Base-by-base conservation (phyloP, 2,888 invertebrate species). In the Mesorhabditis belari region DNA sequence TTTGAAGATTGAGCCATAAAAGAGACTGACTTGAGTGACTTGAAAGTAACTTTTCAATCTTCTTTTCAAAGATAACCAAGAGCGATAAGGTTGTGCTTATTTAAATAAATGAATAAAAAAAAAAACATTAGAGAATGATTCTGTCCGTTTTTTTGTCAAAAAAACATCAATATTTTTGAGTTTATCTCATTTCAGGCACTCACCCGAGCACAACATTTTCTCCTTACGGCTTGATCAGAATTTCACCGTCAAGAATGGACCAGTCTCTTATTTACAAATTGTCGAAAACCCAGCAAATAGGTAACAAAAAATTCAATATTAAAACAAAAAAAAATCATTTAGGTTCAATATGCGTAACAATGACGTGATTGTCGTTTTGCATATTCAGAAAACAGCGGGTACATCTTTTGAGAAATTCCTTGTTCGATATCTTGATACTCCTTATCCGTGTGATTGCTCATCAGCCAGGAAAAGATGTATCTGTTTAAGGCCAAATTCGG, bases 351-450 rank as follows among this genome's bases (percentile, higher is more conserved):
- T 82, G 17, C 75, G 79, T n/a, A 90, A 90, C 12, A 90, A 91
- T 80, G 96, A 98, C 85, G 96, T 98, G 61, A 90, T 98, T 87
- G 95, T 98, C 59, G 88, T 98, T 87, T 85, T 98, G 73, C 96
- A 98, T 83, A 95, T 98, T 83, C 98, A 98, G 84, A 98, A 98
- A 85, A 98, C 96, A 58, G 96, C 96, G 60, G 98, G 98, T 27
- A 96, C 96, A 49, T 82, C 92, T 5, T 96, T 98, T 82, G 98
- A 96, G 59, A 89, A 90, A 81, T 94, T 95, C 84, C 86, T 98
- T 75, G 95, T 96, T 62, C 89, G 90, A 84, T 92, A 96, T 85
- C 86, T 96, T 80, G 92, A 93, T 83, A 85, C 90, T 64, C 88
- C 91, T 85, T 87, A 90, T 77, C 94, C 94, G 50, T 96, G 96